Base-by-base conservation (phyloP, 2,888 invertebrate species). In the Thereva nobilitata region DNA sequence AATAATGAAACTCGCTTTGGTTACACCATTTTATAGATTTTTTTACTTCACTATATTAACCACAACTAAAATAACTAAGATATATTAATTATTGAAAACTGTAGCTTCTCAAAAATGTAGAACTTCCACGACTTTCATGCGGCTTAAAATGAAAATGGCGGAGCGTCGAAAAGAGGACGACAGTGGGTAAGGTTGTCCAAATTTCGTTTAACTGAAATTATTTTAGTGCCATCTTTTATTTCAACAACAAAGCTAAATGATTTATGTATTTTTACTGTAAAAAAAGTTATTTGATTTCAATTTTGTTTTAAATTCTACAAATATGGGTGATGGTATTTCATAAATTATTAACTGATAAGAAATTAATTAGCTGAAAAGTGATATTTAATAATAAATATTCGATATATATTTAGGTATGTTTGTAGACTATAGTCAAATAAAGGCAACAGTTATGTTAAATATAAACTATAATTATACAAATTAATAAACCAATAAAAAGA, bases 91-190 rank as follows among this genome's bases (percentile, higher is more conserved):
- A 5, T 52, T 63, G 10, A 52, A 63, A 42, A 42, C 50, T 41
- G 10, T 34, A 53, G 37, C 34, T 37, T n/a, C 42, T 45, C 41
- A 10, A 7, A 64, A 64, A 50, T 40, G 44, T 35, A 41, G 45
- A 49, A 56, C 56, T 45, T 41, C 53, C 12, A 35, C 53, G 64
- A 64, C 67, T 42, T 69, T 70, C 70, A 69, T 69, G 70, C 70
- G 69, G 70, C 69, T 68, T 53, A 50, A 59, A 56, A 68, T 63
- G 54, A 71, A 71, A 71, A 71, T 71, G 71, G 71, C 71, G 71
- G 68, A 68, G 71, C 71, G 71, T 71, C 69, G 59, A 44, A 64
- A 64, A 49, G 40, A 37, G 44, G 34, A 55, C 10, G 23, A 8
- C 38, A 55, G 3, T 9, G 34, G 50, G 12, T 9, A 50, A 64